Conservation (phyloP, 2,797 vertebrate genomes). For the Poeciliopsis presidionis region DNA sequence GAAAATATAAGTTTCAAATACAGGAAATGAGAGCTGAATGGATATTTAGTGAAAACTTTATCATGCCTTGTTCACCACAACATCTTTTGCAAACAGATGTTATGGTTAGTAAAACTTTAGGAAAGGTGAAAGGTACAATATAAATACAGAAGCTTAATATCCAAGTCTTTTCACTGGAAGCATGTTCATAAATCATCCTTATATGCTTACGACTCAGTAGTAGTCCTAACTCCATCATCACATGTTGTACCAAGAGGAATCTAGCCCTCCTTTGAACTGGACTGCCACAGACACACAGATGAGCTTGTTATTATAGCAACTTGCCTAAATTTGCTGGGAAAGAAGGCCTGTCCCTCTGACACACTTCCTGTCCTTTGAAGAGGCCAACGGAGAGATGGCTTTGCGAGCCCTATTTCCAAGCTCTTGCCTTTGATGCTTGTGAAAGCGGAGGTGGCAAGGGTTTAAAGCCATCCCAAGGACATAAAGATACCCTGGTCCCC, state of each 20-base stretch:
- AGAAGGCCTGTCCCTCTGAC: constrained; percentile 82
- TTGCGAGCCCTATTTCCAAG: constrained; percentile 77
- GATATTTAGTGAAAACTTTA: background rate
- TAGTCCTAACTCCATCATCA: constrained; percentile 78
- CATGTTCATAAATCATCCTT: constrained; percentile 47
- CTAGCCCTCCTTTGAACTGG: constrained; percentile 77
- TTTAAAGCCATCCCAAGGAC: constrained; percentile 62
- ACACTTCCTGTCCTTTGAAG: constrained; percentile 89
- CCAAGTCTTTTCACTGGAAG: constrained; percentile 37
- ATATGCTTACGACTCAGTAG: constrained; percentile 63
- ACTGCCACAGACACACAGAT: constrained; percentile 79
- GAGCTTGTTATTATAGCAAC: constrained; percentile 82
- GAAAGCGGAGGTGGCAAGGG: constrained; percentile 69
- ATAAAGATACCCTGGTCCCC: constrained; percentile 46
- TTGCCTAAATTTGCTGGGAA: constrained; percentile 77
- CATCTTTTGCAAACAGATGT: background rate
- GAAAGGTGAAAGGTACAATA: background rate
- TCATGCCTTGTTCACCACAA: background rate
- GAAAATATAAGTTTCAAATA: background rate
- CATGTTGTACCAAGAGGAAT: constrained; percentile 74
- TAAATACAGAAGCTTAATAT: background rate
- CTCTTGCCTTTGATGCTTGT: constrained; percentile 78
- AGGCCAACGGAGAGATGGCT: constrained; percentile 82
- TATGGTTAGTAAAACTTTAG: background rate
- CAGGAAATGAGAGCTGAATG: background rate